Evolutionary conservation across 1,140 invertebrate genomes (phyloP), one percentile per base, ranked within the genome.

Genomic region (Pseudomyrmex gracilis): DNA sequence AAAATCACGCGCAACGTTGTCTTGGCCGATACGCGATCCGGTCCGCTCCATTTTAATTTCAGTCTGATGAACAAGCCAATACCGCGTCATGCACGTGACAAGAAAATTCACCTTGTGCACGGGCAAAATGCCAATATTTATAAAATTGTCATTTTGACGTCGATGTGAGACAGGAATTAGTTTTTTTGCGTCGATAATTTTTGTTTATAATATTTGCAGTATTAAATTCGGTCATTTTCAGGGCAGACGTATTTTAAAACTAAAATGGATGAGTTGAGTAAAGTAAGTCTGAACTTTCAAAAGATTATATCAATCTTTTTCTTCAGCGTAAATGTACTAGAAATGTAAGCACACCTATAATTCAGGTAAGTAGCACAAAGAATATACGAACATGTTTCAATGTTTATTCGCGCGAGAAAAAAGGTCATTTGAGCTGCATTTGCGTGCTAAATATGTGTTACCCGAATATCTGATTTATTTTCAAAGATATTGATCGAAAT

Each of bases 31-130:
- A 84, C 92, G 1, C 90, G 85, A 55, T 94, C 90, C 47, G 92
- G 90, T 51, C 92, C 92, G 13, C 80, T 91, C 95, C 95, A 96
- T 51, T 94, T 93, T 8, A 96, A 91, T 76, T 92, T 93, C 49
- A 95, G 87, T 20, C 95, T 95, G 61, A 10, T 24, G 51, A 78
- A 58, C 20, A 78, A 57, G 53, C 15, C 51, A 15, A 78, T 78
- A 68, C 34, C 7, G 17, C 43, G 15, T 70, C 43, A 70, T 13
- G 51, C 15, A 13, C n/a, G 49, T 10, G 63, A 70, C 53, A 78
- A 78, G 76, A 78, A 70, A 45, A n/a, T 17, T 55, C 12, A 15
- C 10, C 53, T 51, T 53, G 17, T 53, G 17, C 5, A 24, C 43
- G 34, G 3, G 15, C 34, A 2, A 78, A 34, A 1, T 78, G 51